Evolutionary conservation across 2,888 invertebrate species (phyloP).

Genomic region (Hirtodrosophila histrioides): DNA sequence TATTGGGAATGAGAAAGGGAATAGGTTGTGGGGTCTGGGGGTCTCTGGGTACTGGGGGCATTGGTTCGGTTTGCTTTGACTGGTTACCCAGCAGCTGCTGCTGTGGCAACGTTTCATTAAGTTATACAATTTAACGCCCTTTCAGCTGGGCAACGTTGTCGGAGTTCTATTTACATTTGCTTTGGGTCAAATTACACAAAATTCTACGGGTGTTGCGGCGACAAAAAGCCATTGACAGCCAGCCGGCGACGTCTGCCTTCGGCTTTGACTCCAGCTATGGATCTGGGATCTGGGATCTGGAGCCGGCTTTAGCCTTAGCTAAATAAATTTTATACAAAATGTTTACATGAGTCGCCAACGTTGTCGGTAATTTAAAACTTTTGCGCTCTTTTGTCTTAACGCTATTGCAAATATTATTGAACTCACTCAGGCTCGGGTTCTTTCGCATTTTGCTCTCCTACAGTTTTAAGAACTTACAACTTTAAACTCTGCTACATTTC

Average conservation of each 20-base stretch:
- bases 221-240: slow-evolving; percentile 75
- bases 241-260: slow-evolving; percentile 50
- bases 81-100: slow-evolving; percentile 45
- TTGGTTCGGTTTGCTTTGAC: slow-evolving; percentile 65
- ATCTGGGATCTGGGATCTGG: slow-evolving; percentile 9
- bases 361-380: slow-evolving; percentile 70
- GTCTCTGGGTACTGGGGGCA: slow-evolving; percentile 12
- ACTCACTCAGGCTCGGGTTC: slow-evolving; percentile 30
- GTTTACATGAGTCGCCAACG: slow-evolving; percentile 62
- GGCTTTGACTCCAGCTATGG: slow-evolving; percentile 14
- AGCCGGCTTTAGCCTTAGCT: slow-evolving; percentile 38
- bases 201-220: slow-evolving; percentile 79
- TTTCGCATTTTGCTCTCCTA: background rate
- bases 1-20: background rate
- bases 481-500: slow-evolving; percentile 30
- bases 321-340: slow-evolving; percentile 73
- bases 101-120: slow-evolving; percentile 80
- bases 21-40: slow-evolving; percentile 11
- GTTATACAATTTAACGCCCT: slow-evolving; percentile 81
- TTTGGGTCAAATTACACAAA: slow-evolving; percentile 84
- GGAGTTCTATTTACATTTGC: slow-evolving; percentile 83
- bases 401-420: slow-evolving; percentile 70
- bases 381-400: slow-evolving; percentile 59
- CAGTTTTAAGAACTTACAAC: slow-evolving; percentile 34
- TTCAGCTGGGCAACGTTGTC: slow-evolving; percentile 61